Base-by-base conservation (phyloP, 2,113 vertebrate genomes). In the Seriola dumerili region DNA sequence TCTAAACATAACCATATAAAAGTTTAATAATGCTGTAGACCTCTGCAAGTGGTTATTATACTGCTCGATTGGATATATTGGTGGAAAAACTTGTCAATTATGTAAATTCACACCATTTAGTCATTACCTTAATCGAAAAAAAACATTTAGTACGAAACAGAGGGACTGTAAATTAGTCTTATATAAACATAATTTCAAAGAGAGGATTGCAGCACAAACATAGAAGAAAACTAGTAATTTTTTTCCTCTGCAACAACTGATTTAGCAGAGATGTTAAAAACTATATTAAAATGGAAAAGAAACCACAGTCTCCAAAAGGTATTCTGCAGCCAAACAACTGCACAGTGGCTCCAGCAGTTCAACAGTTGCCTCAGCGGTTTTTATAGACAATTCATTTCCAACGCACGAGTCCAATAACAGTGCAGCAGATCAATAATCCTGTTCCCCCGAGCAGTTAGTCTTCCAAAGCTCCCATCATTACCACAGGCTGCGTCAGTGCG, bases 391-490 rank as follows among this genome's bases (percentile, higher is more conserved):
- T 79, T 82, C 42, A 59, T 72, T 50, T 78, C 54, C 34, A 59
- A 50, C 50, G 63, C 23, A 50, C 29, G 71, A 16, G 8, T 69
- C 75, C 13, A 62, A 58, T 69, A 80, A 69, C 72, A 85, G 42
- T 42, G 21, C n/a, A 38, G 16, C 50, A 62, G 57, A 83, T 85
- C 73, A 83, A 80, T 85, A 73, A 52, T 2, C 40, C 50, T 16
- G 32, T 13, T 50, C 38, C 57, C 34, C 8, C 4, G 63, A 57
- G 59, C n/a, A 17, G 40, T 42, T 12, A 44, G 55, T 48, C 8
- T 8, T 78, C 21, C 16, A 36, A 74, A 78, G 48, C 38, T 65
- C 50, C 76, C 78, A 78, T 85, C 72, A 75, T 72, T 78, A 59
- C 58, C 77, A 38, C 55, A 73, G 34, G n/a, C 72, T 46, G 50